Conservation (phyloP, 2,113 vertebrate species). For the Leuciscus idus region DNA sequence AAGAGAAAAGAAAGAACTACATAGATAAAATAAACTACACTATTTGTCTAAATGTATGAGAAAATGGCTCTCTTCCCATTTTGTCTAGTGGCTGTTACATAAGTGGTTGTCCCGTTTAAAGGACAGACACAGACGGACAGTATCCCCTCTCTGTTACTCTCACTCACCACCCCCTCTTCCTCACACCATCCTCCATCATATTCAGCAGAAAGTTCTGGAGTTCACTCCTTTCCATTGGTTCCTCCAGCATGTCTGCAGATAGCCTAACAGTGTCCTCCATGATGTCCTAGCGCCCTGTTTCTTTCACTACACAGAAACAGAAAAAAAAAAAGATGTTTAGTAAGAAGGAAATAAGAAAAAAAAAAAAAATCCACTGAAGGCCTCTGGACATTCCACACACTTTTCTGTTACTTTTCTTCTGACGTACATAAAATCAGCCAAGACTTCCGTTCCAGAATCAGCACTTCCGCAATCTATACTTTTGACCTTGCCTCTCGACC, state of each 20-base stretch:
- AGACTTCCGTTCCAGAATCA: constrained; percentile 18
- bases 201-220: constrained; percentile 25
- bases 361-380: not conserved
- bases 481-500: not conserved
- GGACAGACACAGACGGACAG: not conserved
- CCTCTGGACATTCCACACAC: not conserved
- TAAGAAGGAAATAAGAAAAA: not conserved
- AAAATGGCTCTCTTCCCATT: constrained; percentile 17
- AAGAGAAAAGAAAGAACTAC: not conserved
- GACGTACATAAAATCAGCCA: not conserved
- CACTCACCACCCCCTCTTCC: not conserved
- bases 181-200: not conserved
- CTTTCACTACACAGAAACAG: not conserved
- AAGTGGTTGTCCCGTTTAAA: not conserved
- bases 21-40: constrained; percentile 25
- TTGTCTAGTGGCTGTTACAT: not conserved
- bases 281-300: not conserved
- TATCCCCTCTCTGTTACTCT: not conserved
- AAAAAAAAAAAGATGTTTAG: not conserved
- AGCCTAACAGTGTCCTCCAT: too few relatives aligned
- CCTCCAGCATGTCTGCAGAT: not conserved
- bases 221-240: not conserved
- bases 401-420: constrained; percentile 10
- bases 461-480: constrained; percentile 1
- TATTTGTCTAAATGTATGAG: constrained; percentile 27